Percentiles rank a stretch among this genome's conserved stretches.
Evolutionary conservation across 2,113 vertebrate species (phyloP).

Genomic region (Chrysochloris asiatica): DNA sequence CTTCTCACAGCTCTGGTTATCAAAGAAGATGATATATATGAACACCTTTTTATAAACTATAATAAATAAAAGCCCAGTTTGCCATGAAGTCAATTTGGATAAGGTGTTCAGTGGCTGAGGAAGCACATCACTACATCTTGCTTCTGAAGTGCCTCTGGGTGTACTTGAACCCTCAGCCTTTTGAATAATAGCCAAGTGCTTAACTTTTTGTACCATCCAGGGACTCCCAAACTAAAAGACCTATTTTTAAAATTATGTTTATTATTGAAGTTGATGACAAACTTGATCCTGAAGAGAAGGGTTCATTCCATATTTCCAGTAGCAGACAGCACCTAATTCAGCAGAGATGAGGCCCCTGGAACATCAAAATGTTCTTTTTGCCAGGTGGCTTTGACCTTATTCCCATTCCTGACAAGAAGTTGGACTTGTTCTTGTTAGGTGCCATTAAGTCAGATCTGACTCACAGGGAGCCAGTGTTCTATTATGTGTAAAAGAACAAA

Average conservation of each 20-base stretch:
- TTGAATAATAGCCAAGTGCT: background rate
- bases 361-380: background rate
- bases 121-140: background rate
- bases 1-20: background rate
- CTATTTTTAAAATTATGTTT: background rate
- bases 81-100: background rate
- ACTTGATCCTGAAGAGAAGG: background rate
- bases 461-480: background rate
- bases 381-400: background rate
- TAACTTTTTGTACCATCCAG: background rate
- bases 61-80: background rate
- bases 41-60: background rate
- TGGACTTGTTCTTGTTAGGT: background rate
- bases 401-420: background rate
- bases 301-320: background rate
- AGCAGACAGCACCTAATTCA: background rate
- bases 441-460: background rate
- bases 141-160: background rate
- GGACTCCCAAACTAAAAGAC: background rate
- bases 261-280: background rate
- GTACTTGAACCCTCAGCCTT: background rate
- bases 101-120: background rate
- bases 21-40: background rate
- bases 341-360: background rate
- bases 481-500: background rate